phyloP scores from a whole-genome alignment of 2,888 invertebrate genomes.

The Platycheirus rosarum region DNA sequence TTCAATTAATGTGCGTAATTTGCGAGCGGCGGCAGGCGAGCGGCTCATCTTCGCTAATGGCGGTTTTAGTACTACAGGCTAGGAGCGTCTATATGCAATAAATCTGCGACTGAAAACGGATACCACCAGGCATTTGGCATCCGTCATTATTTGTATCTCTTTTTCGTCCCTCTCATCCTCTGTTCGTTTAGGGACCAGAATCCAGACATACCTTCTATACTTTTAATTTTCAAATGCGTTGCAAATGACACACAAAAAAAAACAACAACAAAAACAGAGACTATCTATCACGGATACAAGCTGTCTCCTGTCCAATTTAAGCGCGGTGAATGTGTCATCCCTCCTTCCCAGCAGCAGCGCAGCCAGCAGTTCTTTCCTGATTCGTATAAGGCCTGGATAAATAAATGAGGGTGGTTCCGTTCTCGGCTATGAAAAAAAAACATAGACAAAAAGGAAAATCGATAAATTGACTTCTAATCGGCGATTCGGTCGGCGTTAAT shows the following conservation, averaged over 20 bases:
- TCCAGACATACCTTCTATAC: no score
- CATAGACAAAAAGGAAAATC: constrained; percentile 66
- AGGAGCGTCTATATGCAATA: constrained; percentile 38
- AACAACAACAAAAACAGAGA: constrained; percentile 38
- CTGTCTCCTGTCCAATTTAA: constrained; percentile 74
- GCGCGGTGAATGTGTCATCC: constrained; percentile 69
- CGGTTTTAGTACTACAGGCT: neutral
- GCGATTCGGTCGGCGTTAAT: constrained; percentile 62
- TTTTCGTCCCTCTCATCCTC: constrained; percentile 11
- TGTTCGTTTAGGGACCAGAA: neutral
- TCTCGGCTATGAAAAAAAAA: constrained; percentile 5
- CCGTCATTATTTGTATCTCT: constrained; percentile 67
- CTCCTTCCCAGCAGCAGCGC: no score
- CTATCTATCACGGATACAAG: constrained; percentile 74
- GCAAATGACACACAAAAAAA: constrained; percentile 63
- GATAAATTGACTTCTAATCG: constrained; percentile 74
- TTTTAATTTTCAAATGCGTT: constrained; percentile 72
- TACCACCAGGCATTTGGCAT: constrained; percentile 71
- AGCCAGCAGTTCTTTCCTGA: constrained; percentile 25
- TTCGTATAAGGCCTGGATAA: constrained; percentile 18
- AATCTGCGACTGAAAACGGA: constrained; percentile 63
- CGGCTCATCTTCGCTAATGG: constrained; percentile 11
- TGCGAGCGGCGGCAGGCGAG: constrained; percentile 47
- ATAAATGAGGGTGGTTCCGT: constrained; percentile 68
- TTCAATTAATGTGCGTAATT: constrained; percentile 73